Base-by-base conservation (phyloP, 1,140 invertebrate species). In the Chymomyza costata region DNA sequence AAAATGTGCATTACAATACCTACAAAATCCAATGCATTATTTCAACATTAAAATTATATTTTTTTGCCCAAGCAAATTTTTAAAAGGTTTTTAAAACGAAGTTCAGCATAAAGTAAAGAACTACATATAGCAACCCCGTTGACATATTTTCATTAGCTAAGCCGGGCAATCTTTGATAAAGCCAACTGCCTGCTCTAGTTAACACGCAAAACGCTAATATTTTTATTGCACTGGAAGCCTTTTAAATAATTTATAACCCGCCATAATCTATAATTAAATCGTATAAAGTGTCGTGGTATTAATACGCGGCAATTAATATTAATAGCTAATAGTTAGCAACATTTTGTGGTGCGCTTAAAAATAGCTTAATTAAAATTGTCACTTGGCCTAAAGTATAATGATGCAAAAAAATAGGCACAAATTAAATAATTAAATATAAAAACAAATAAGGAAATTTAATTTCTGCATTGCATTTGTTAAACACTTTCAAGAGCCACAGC, bases 241-340 rank as follows among this genome's bases (percentile, higher is more conserved):
- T n/a, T 17, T 8, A 39, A 15, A 39, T 16, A 13, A 18, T 19
- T 14, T 41, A 30, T 13, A 7, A 19, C 18, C 48, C 38, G n/a
- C n/a, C n/a, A n/a, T 63, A 80, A 78, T 78, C 73, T 78, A 78
- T 80, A 80, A 78, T 78, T 78, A 78, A 78, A 78, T 78, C 73
- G 52, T 60, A 45, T 71, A 64, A 80, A 56, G 46, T 55, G 53
- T 38, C 50, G 52, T 40, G 35, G 48, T 48, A 55, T 61, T 69
- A 61, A 69, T 60, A 56, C 48, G 65, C 47, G 18, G 28, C 34
- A 71, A 78, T 76, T 76, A 76, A 76, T 76, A 76, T 76, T 76
- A 66, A 76, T 76, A 56, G 71, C 71, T 76, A 62, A 76, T 76
- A 76, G 3, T 25, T 5, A 8, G 8, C 3, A 8, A 25, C 21